A percentile compares a stretch with the other conserved stretches of the same genome.
phyloP scores from a whole-genome alignment of 2,113 vertebrate species.

The Genyomyrus donnyi region DNA sequence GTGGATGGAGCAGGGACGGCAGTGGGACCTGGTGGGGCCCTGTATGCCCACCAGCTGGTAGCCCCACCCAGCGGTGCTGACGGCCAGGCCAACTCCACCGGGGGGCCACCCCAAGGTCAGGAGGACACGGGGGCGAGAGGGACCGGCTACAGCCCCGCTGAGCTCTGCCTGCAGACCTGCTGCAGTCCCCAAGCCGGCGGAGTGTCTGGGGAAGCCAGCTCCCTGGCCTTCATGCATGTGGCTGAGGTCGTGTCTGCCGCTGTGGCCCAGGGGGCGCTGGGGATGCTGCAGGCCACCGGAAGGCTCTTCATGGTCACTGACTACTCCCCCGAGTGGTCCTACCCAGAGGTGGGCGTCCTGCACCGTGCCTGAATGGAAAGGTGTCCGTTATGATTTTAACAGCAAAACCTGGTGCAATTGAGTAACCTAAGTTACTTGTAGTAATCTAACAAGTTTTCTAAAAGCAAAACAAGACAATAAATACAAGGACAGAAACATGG shows the following conservation, averaged over 20 bases:
- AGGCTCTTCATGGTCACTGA: slow-evolving; percentile 97
- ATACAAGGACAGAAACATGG: not conserved
- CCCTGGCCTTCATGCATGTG: slow-evolving; percentile 95
- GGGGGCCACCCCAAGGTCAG: slow-evolving; percentile 52
- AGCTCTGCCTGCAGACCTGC: slow-evolving; percentile 88
- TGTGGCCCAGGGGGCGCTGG: slow-evolving; percentile 81
- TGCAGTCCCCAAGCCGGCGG: slow-evolving; percentile 83
- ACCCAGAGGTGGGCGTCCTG: slow-evolving; percentile 83
- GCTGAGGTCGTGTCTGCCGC: slow-evolving; percentile 92
- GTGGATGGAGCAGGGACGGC: slow-evolving; percentile 81
- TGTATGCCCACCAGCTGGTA: slow-evolving; percentile 92
- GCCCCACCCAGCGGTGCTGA: slow-evolving; percentile 60
- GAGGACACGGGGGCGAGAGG: slow-evolving; percentile 71
- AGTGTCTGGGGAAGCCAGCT: slow-evolving; percentile 66
- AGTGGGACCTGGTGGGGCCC: slow-evolving; percentile 55
- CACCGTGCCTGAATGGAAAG: not conserved
- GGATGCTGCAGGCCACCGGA: slow-evolving; percentile 88
- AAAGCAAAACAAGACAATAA: not conserved
- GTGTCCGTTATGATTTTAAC: not conserved
- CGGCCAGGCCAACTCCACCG: slow-evolving; percentile 59
- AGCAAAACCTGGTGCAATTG: not conserved
- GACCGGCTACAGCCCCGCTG: slow-evolving; percentile 75
- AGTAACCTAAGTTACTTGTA: not conserved
- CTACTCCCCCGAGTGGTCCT: slow-evolving; percentile 98
- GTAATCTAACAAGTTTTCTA: not conserved